Evolutionary conservation across 2,113 vertebrate genomes (phyloP).

Genomic region (Zapus hudsonius): DNA sequence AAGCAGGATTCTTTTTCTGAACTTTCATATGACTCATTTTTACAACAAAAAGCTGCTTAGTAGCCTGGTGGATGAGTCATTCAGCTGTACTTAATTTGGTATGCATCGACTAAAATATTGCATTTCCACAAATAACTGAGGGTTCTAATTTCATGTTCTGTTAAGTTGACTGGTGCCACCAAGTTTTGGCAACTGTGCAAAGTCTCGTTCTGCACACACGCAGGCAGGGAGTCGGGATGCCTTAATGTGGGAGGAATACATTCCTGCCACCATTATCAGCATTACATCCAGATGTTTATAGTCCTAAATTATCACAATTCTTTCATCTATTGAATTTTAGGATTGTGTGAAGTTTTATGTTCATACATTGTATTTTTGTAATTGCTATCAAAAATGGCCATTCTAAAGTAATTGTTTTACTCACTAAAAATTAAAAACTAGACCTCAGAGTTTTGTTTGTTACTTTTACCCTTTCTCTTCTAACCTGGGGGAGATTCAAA

Average conservation of each 20-base stretch:
- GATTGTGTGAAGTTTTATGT: conserved; percentile 3
- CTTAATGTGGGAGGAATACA: background rate
- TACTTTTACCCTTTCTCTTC: background rate
- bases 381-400: background rate
- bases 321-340: background rate
- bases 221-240: background rate
- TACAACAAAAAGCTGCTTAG: background rate
- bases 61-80: conserved; percentile 38
- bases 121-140: conserved; percentile 37
- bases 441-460: background rate
- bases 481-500: background rate
- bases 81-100: conserved; percentile 19
- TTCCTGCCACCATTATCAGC: background rate
- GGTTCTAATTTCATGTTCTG: background rate
- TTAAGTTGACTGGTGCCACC: background rate
- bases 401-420: background rate
- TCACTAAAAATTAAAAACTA: background rate
- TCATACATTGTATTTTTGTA: background rate
- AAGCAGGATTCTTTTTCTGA: background rate
- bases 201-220: background rate
- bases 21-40: background rate
- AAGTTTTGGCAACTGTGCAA: background rate
- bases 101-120: background rate
- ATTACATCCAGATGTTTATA: background rate
- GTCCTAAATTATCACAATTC: background rate